phyloP scores from a whole-genome alignment of 2,797 vertebrate species.

The Cossypha heuglini region DNA sequence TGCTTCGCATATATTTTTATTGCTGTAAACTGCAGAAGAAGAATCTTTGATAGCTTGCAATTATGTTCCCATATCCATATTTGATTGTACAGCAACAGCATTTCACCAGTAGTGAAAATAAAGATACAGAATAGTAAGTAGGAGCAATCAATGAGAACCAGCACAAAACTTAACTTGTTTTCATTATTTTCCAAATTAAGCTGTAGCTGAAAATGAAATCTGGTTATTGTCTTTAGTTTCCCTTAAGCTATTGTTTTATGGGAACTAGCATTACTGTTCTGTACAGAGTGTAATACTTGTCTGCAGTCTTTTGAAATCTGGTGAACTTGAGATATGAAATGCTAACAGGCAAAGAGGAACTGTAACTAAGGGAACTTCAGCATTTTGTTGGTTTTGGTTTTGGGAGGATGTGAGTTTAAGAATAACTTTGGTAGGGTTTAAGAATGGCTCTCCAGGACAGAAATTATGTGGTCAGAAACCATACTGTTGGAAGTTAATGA shows the following conservation, averaged over 20 bases:
- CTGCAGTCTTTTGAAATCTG: constrained; percentile 43
- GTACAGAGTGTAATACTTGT: not conserved
- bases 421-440: not conserved
- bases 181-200: constrained; percentile 67
- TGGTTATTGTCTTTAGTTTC: constrained; percentile 40
- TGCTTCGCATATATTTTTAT: constrained; percentile 38
- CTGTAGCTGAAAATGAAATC: constrained; percentile 42
- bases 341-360: constrained; percentile 2
- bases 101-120: constrained; percentile 42
- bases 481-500: not conserved
- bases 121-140: constrained; percentile 50
- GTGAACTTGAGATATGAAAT: constrained; percentile 53
- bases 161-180: constrained; percentile 68
- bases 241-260: constrained; percentile 49
- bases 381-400: not conserved
- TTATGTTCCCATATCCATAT: constrained; percentile 43
- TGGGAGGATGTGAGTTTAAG: not conserved
- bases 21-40: constrained; percentile 14
- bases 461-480: not conserved
- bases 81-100: constrained; percentile 39
- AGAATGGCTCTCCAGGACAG: not conserved
- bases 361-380: not conserved
- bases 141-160: constrained; percentile 58
- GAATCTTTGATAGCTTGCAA: constrained; percentile 41
- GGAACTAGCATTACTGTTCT: not conserved